Conservation (phyloP, 2,888 invertebrate genomes). For the Hoplodrina ambigua region DNA sequence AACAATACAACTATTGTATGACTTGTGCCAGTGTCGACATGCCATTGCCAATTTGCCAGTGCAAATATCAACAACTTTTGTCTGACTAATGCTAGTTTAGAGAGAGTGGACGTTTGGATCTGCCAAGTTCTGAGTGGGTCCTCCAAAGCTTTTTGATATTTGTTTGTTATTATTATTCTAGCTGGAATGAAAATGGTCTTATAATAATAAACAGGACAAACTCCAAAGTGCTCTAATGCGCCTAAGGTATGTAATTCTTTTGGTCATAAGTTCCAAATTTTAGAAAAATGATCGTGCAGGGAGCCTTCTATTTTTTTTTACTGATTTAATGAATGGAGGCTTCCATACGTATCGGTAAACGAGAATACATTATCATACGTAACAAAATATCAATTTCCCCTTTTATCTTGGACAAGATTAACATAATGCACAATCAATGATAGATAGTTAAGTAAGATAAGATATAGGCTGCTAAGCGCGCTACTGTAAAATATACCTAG, state of each 20-base stretch:
- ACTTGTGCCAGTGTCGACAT: constrained; percentile 13
- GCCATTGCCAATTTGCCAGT: constrained; percentile 24
- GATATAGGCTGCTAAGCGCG: constrained; percentile 27
- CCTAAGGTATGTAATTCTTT: background rate
- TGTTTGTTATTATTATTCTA: background rate
- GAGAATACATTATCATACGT: background rate
- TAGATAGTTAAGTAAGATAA: constrained; percentile 35
- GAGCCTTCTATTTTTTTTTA: background rate
- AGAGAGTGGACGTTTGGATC: constrained; percentile 5
- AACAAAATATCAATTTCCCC: constrained; percentile 21
- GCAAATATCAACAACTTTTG: constrained; percentile 33
- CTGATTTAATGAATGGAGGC: background rate
- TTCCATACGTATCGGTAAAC: background rate
- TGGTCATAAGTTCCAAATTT: background rate
- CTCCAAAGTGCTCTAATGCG: no score
- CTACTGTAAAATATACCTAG: constrained; percentile 15
- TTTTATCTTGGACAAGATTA: constrained; percentile 27
- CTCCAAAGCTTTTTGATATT: background rate
- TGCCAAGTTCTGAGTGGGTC: constrained; percentile 5
- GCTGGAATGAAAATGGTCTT: background rate
- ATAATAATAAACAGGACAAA: no score
- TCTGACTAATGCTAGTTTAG: constrained; percentile 28
- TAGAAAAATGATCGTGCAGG: constrained; percentile 5
- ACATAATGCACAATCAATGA: constrained; percentile 41
- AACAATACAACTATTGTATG: constrained; percentile 46